Base-by-base conservation (phyloP, 2,113 vertebrate genomes). In the Condylura cristata region DNA sequence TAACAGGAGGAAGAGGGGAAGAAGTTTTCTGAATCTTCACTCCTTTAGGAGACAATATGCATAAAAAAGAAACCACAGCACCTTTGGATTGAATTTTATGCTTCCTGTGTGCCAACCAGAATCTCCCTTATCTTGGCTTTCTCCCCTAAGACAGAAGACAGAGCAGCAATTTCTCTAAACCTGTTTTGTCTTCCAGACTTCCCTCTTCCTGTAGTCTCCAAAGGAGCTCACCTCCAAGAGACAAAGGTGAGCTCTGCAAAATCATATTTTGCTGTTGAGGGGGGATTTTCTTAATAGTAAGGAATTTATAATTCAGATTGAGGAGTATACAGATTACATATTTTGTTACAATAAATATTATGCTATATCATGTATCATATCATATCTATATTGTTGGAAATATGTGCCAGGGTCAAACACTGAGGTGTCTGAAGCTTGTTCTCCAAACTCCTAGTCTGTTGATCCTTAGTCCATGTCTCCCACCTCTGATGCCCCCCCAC, bases 151-250 rank as follows among this genome's bases (percentile, higher is more conserved):
- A 39, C 75, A 86, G 39, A 83, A 58, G 65, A 76, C 60, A 66
- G 74, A 80, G 37, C 9, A n/a, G 20, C 22, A 41, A 34, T 41
- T 88, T 37, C 56, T 63, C 30, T 16, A 5, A n/a, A 10, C 11
- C 16, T 68, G 39, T 9, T 95, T 37, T 89, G 4, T 90, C 46
- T 93, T 96, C 65, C 53, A 97, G 94, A 94, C 28, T 81, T 96
- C 61, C 9, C 9, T 30, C 81, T 93, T 66, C 91, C 96, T 65
- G 5, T 10, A 6, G 34, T 1, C 28, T 41, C 53, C n/a, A 1
- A 65, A 3, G 60, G 24, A 3, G 78, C 32, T 3, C 1, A 4
- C 18, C 34, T 85, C 32, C 14, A 56, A 34, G 46, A 88, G 39
- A 96, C 89, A 4, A 95, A n/a, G 91, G 96, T 95, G 48, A 96